Percentiles rank a stretch among this genome's conserved stretches.
Conservation (phyloP, 2,797 vertebrate species). For the Rhinatrema bivittatum region DNA sequence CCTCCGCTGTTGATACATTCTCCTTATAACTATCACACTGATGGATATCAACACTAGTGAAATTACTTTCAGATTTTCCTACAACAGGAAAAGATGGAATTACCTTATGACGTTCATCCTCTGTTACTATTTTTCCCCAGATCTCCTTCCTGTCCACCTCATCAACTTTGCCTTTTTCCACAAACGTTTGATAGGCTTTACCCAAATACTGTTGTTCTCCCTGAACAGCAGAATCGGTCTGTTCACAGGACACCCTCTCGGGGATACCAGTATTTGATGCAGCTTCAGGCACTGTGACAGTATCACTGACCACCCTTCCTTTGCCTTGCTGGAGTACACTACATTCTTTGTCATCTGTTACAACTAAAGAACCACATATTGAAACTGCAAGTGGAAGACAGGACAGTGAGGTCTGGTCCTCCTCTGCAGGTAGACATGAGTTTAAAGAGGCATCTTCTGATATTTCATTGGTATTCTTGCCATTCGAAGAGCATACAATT, state of each 20-base stretch:
- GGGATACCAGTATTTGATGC: not conserved
- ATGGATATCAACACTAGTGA: not conserved
- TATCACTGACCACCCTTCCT: slow-evolving; percentile 9
- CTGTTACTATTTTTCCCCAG: not conserved
- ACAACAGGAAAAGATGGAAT: not conserved
- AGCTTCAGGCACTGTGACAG: slow-evolving; percentile 3
- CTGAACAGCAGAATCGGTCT: slow-evolving; percentile 15
- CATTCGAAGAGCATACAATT: slow-evolving; percentile 8
- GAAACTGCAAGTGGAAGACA: slow-evolving; percentile 65
- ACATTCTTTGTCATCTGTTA: slow-evolving; percentile 26
- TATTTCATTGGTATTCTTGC: slow-evolving; percentile 11
- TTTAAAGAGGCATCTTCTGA: slow-evolving; percentile 9
- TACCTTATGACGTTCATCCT: slow-evolving; percentile 16
- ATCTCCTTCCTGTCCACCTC: not conserved
- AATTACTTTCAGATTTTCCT: slow-evolving; percentile 16
- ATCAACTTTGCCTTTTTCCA: slow-evolving; percentile 3
- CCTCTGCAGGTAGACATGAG: slow-evolving; percentile 15
- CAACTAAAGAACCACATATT: slow-evolving; percentile 57
- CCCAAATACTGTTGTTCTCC: slow-evolving; percentile 9
- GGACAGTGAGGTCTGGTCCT: slow-evolving; percentile 45
- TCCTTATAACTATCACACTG: slow-evolving; percentile 2
- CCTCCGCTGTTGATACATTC: slow-evolving; percentile 14
- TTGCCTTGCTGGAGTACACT: slow-evolving; percentile 28
- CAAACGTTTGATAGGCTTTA: not conserved
- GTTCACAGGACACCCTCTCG: not conserved